Base-by-base conservation (phyloP, 2,113 vertebrate genomes). In the Monopterus albus region DNA sequence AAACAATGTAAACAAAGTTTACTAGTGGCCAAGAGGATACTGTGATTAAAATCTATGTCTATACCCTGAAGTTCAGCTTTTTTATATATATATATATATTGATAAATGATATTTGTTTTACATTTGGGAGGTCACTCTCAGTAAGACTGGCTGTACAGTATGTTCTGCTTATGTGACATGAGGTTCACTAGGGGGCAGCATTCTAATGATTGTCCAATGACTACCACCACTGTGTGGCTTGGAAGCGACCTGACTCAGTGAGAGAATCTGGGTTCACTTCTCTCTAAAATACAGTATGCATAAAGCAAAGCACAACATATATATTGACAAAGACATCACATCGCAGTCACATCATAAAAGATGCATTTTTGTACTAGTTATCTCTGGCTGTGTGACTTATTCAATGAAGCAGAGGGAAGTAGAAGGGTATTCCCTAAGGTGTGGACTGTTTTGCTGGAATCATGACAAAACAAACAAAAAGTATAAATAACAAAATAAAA, bases 101-200 rank as follows among this genome's bases (percentile, higher is more conserved):
- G 51, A 59, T 64, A 45, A 43, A 67, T n/a, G 0, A 56, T 76
- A 67, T 80, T n/a, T n/a, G n/a, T n/a, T n/a, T n/a, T n/a, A n/a
- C 20, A 25, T 65, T 31, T 46, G 6, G 47, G 56, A 46, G 61
- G 3, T 40, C 33, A 13, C 26, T 49, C 39, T 29, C 5, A 47
- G 33, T 20, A 26, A 31, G 36, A 38, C 36, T 38, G 23, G 50
- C 52, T 38, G 12, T 2, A 23, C 13, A 33, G 33, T 35, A 26
- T 17, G 15, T 23, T 35, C 10, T 64, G 69, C 29, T 49, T 20
- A 45, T 75, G 50, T 42, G 31, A 40, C 53, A 50, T n/a, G 45
- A 57, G 46, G 38, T 78, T 85, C 93, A 92, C 92, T 90, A 94
- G 92, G 81, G 87, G 92, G 93, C 92, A 93, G 92, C 91, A 92